phyloP scores from a whole-genome alignment of 2,888 invertebrate genomes.

The Drosophila fungiperda region DNA sequence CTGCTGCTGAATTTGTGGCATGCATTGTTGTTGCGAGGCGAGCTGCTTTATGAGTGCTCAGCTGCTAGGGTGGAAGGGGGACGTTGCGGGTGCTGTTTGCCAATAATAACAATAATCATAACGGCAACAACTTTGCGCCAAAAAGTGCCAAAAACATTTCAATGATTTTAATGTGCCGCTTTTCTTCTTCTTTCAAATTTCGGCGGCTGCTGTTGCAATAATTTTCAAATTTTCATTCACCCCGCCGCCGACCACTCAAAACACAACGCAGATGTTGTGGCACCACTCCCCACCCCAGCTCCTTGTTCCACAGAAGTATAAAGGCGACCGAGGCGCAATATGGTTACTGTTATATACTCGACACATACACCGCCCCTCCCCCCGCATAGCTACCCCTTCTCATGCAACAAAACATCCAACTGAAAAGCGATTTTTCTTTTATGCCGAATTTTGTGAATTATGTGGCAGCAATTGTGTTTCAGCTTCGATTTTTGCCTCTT shows the following conservation, averaged over 20 bases:
- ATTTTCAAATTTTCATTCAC: conserved; percentile 80
- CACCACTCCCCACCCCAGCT: conserved; percentile 1
- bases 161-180: conserved; percentile 66
- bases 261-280: conserved; percentile 73
- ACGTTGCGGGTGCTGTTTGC: conserved; percentile 11
- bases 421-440: conserved; percentile 76
- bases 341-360: conserved; percentile 36
- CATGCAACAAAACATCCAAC: conserved; percentile 8
- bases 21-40: conserved; percentile 68
- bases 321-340: conserved; percentile 47
- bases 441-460: conserved; percentile 69
- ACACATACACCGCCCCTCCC: not conserved
- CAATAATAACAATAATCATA: conserved; percentile 79
- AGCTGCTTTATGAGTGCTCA: conserved; percentile 39
- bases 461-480: conserved; percentile 73
- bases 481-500: conserved; percentile 52
- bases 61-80: conserved; percentile 1
- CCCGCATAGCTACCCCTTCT: not conserved
- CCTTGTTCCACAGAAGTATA: not conserved
- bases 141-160: conserved; percentile 79
- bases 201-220: conserved; percentile 71
- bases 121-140: conserved; percentile 73
- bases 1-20: conserved; percentile 63
- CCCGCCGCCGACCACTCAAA: conserved; percentile 46
- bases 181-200: conserved; percentile 17